Evolutionary conservation across 2,888 invertebrate genomes (phyloP), one percentile per base, ranked within the genome.

Genomic region (Hermaeophaga mercurialis): DNA sequence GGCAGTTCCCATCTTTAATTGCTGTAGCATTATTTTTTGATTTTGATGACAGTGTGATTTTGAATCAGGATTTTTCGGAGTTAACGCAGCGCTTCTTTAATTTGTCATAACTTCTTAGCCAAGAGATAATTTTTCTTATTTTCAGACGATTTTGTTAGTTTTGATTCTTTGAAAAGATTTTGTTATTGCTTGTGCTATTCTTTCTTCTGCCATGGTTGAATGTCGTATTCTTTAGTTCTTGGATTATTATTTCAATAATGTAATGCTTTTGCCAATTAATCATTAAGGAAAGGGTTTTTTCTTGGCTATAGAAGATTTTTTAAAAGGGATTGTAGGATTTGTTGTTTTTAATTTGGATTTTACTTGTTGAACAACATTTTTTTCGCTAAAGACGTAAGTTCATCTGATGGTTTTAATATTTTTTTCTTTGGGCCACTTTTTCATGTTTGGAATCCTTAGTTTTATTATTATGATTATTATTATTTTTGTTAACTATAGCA

Each of bases 171-270:
- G 24, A 11, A 26, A n/a, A 24, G 11, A 6, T 14, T 18, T 28
- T 6, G n/a, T 49, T 28, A 28, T 24, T 34, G 44, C 9, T 26
- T n/a, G 9, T 11, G 0, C 15, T 11, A n/a, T 24, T 31, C 26
- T 17, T 14, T 7, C 1, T 28, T 9, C 11, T 17, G 18, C 28
- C 36, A 31, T 45, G 19, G 3, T 47, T 54, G 17, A 58, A 54
- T n/a, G 54, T 38, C 2, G 58, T 54, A 22, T 54, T 58, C 24
- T 44, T 49, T n/a, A 58, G 24, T 48, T 58, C 58, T 44, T 46
- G 38, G 6, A 58, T 49, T 1, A 58, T 58, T 17, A 38, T 48
- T 58, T 58, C 49, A n/a, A 58, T 58, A 1, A 58, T 45, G 17
- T 57, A 14, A 24, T 53, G 48, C 11, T 53, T 53, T 4, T 19